phyloP scores from a whole-genome alignment of 1,140 invertebrate genomes.

The Drosophila nebulosa region DNA sequence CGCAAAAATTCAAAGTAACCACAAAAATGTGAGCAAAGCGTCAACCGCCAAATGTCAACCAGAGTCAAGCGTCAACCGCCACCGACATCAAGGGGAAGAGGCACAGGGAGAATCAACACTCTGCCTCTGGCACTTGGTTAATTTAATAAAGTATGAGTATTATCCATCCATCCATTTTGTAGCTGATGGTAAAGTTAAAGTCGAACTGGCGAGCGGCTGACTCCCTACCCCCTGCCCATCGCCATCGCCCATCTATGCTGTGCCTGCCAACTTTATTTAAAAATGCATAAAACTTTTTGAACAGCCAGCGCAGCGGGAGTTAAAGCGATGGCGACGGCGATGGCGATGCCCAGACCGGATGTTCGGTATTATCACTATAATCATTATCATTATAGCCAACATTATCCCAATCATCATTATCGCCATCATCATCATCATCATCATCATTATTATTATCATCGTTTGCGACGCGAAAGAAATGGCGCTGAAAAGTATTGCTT shows the following conservation, averaged over 20 bases:
- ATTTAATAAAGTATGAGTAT: constrained; percentile 59
- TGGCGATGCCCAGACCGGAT: constrained; percentile 40
- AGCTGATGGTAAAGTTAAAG: constrained; percentile 38
- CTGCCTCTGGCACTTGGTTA: constrained; percentile 39
- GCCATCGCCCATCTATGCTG: background rate
- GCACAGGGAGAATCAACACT: background rate
- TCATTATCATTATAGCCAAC: constrained; percentile 16
- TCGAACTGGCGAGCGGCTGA: background rate
- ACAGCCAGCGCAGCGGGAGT: constrained; percentile 10
- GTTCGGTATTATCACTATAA: constrained; percentile 3
- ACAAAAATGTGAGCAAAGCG: constrained; percentile 1
- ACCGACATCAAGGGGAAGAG: background rate
- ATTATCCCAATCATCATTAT: constrained; percentile 40
- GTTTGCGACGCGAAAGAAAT: background rate
- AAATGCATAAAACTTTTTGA: constrained; percentile 50
- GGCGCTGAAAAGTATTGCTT: constrained; percentile 22
- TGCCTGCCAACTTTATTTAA: constrained; percentile 10
- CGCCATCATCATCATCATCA: background rate
- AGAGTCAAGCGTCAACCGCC: background rate
- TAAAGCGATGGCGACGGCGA: background rate
- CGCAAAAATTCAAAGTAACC: background rate
- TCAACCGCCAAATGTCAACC: background rate
- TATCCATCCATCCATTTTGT: constrained; percentile 12
- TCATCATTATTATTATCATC: background rate
- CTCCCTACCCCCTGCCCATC: too few species aligned